Base-by-base conservation (phyloP, 2,888 invertebrate species). In the Salticus scenicus region DNA sequence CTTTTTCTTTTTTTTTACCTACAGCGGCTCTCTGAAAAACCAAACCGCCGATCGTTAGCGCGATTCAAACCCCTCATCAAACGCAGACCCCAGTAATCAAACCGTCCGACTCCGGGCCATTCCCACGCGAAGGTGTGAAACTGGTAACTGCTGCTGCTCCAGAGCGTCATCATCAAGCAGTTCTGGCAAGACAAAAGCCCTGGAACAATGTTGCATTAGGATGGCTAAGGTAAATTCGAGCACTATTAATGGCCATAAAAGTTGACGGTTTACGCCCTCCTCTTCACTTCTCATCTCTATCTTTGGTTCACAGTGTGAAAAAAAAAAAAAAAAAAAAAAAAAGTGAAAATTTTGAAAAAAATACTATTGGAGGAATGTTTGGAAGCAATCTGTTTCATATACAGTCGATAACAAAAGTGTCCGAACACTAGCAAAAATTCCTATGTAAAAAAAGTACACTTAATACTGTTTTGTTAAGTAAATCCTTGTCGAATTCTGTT, bases 31-130 rank as follows among this genome's bases (percentile, higher is more conserved):
- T 70, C 31, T 74, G 41, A 51, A 77, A 75, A 73, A 69, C 69
- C 77, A 72, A 77, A 84, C 83, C 83, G 83, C 72, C 66, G 83
- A 31, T 84, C 83, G 83, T 84, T 84, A 84, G 57, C 20, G 72
- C 12, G 31, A 42, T 57, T 71, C 41, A 66, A 83, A 67, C 77
- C 66, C 72, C 71, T 83, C 77, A 83, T 83, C 83, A 83, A 71
- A 0, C 20, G 76, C 14, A 47, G 82, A 69, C 41, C 41, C 69
- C 69, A 31, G 33, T 67, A 31, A 77, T 51, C 24, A 20, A 7
- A 5, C 24, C 57, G 57, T 57, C 57, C 57, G 57, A 57, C 57
- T 57, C 57, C 4, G 57, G 57, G 57, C 57, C 57, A 57, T 57
- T 57, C 57, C 57, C 57, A 57, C 57, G 57, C 57, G 57, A 57